A percentile compares a stretch with the other conserved stretches of the same genome.
Evolutionary conservation across 1,140 invertebrate genomes (phyloP).

Genomic region (Bombus soroeensis): DNA sequence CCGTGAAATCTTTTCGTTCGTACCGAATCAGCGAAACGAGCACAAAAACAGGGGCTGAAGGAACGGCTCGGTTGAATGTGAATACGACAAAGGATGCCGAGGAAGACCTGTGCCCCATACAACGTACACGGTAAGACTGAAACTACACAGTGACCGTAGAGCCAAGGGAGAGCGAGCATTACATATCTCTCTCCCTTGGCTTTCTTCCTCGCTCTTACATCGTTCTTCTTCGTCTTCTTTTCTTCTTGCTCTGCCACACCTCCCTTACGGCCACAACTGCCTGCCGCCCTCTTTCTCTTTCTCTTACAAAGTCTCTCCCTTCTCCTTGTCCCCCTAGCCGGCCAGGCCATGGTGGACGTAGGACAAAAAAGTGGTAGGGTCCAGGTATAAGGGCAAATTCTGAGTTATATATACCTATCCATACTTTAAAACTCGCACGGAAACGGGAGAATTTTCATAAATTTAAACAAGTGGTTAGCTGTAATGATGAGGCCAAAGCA

Average conservation of each 20-base stretch:
- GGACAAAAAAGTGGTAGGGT: constrained; percentile 62
- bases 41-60: constrained; percentile 46
- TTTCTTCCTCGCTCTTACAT: constrained; percentile 44
- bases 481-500: neutral
- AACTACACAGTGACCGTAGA: constrained; percentile 68
- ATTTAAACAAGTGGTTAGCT: constrained; percentile 14
- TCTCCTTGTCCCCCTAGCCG: neutral
- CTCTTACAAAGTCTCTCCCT: constrained; percentile 2
- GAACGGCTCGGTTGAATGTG: constrained; percentile 49
- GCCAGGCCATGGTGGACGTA: constrained; percentile 46
- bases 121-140: constrained; percentile 70
- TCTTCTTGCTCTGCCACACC: constrained; percentile 47
- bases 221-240: constrained; percentile 44
- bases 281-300: constrained; percentile 18
- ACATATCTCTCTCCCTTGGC: constrained; percentile 48
- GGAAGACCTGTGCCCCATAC: constrained; percentile 54
- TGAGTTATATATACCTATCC: constrained; percentile 51
- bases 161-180: constrained; percentile 58
- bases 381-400: constrained; percentile 73
- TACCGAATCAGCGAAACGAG: constrained; percentile 45
- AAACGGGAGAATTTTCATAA: constrained; percentile 55
- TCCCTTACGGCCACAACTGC: constrained; percentile 44
- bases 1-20: constrained; percentile 35
- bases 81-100: constrained; percentile 52
- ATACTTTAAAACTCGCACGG: constrained; percentile 46